phyloP scores from a whole-genome alignment of 1,140 invertebrate species.

The Uloborus diversus region DNA sequence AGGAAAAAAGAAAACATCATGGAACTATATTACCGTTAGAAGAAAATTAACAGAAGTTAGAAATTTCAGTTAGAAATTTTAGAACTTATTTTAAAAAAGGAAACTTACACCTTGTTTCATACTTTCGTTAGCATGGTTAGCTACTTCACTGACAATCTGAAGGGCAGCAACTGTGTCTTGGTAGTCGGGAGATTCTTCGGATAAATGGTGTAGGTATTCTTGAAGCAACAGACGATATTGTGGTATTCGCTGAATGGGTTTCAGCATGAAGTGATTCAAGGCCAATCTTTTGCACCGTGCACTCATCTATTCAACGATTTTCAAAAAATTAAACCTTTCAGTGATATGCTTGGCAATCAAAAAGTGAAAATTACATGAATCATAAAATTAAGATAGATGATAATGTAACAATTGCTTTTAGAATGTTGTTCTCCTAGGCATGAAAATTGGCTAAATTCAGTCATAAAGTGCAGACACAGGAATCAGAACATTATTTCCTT shows the following conservation, averaged over 20 bases:
- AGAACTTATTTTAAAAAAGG: background rate
- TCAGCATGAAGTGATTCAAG: constrained; percentile 78
- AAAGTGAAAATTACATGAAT: no score
- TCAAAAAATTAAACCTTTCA: no score
- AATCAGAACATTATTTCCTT: no score
- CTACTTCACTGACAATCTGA: constrained; percentile 76
- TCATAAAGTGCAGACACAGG: no score
- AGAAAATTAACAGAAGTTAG: background rate
- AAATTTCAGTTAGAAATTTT: constrained; percentile 15
- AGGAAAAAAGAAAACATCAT: no score
- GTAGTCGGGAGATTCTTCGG: constrained; percentile 72
- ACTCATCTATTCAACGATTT: no score
- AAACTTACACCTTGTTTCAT: constrained; percentile 72
- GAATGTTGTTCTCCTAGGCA: no score
- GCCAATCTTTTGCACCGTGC: constrained; percentile 73
- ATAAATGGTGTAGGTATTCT: constrained; percentile 73
- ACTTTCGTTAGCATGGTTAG: constrained; percentile 78
- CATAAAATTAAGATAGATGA: no score
- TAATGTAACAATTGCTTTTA: no score
- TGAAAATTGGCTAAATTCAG: no score
- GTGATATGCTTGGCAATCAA: no score
- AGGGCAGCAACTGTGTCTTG: constrained; percentile 74
- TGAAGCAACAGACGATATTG: constrained; percentile 75
- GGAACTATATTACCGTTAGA: background rate
- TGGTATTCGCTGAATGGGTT: constrained; percentile 79